Evolutionary conservation across 2,888 invertebrate species (phyloP), one percentile per base, ranked within the genome.

Genomic region (Drosophila putrida): DNA sequence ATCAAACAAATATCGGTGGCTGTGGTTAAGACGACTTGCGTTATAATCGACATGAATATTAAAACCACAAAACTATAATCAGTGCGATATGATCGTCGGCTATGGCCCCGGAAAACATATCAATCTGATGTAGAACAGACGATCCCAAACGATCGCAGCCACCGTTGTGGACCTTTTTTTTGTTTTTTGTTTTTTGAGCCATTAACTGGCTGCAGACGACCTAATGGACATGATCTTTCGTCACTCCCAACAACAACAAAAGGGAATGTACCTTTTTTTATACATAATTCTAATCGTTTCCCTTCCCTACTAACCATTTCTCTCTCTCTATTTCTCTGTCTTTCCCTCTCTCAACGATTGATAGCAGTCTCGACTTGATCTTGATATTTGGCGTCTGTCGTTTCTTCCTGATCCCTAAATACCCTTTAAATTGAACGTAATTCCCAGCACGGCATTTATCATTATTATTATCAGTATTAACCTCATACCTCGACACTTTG

Each of bases 171-270:
- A 67, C 76, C 79, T 49, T 79, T 78, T 71, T 64, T 39, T 68
- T 57, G 44, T 47, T 69, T 62, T 65, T 53, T 43, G 62, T 59
- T 47, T 43, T 57, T 72, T 64, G 71, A 71, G 81, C 85, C 86
- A 85, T 85, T 88, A 85, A 85, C 83, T 80, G 78, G 49, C 83
- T 78, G 82, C 80, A 88, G 88, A 82, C 87, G 59, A 83, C 78
- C 87, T 86, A 86, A 86, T 86, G 88, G 86, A 88, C 87, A 84
- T 75, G 84, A 86, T 88, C 86, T 86, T 86, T 86, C 86, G 86
- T 86, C 86, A 86, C 86, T 86, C 87, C 88, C 88, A 69, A 35
- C 75, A 78, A 66, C 66, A 78, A 63, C 66, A 75, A 65, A 70
- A 51, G 66, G 72, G 68, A 72, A 73, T 66, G 57, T 67, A 75